Base-by-base conservation (phyloP, 2,888 invertebrate species). In the Idaea straminata region DNA sequence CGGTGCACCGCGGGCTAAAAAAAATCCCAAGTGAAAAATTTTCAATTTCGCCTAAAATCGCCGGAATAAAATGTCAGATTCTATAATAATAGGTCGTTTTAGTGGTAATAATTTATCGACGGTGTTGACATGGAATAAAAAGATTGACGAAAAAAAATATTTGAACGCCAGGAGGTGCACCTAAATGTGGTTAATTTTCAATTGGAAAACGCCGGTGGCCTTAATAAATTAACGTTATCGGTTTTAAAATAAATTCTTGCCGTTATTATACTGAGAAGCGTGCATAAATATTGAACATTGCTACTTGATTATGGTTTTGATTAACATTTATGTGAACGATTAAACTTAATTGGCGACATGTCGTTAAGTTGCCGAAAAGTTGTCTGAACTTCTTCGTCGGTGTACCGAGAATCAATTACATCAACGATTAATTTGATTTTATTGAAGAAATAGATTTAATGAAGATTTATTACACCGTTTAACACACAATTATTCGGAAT, bases 141-240 rank as follows among this genome's bases (percentile, higher is more conserved):
- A 83, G 76, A 81, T 77, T 75, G 73, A 61, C 35, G 77, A 71
- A 76, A 81, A 84, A 84, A 84, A 84, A 83, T 77, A 76, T 79
- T 75, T 77, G 81, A 85, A 78, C 88, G 84, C 86, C 88, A 85
- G 84, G 86, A 88, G 89, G 87, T 83, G 89, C 86, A 84, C 84
- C 85, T 84, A 85, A 87, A 86, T 82, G 86, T 88, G 89, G 90
- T 88, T 89, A 91, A 92, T 91, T 91, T 92, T 91, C 90, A 92
- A 92, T 92, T 87, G 86, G 78, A 80, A 82, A 83, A 83, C 87
- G 84, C 86, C 82, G 89, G 90, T 91, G 90, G 91, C 84, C 86
- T 83, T 85, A 83, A 85, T 86, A 86, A 87, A 88, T 89, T 85
- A 87, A 82, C 75, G 75, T 75, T 66, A 71, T 66, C 73, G 65